phyloP scores from a whole-genome alignment of 2,888 invertebrate genomes.

The Yponomeuta cagnagella region DNA sequence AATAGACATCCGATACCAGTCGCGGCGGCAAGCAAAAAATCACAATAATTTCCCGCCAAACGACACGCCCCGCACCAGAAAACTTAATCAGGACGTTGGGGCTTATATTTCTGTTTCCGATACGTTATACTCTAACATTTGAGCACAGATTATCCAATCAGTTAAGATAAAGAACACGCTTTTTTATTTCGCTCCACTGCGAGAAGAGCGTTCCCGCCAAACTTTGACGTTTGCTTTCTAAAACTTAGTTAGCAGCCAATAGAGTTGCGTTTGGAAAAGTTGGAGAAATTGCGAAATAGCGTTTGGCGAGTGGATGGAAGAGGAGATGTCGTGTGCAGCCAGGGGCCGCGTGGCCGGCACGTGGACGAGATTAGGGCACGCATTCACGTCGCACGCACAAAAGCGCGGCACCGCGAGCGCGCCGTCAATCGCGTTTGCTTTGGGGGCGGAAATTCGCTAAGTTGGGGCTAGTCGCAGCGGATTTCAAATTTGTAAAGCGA shows the following conservation, averaged over 20 bases:
- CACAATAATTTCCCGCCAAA: slow-evolving; percentile 63
- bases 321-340: slow-evolving; percentile 64
- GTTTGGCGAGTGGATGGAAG: slow-evolving; percentile 41
- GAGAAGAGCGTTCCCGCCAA: slow-evolving; percentile 39
- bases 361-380: slow-evolving; percentile 66
- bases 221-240: slow-evolving; percentile 36
- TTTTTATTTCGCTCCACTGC: slow-evolving; percentile 45
- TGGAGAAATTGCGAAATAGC: slow-evolving; percentile 24
- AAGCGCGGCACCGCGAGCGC: slow-evolving; percentile 54
- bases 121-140: slow-evolving; percentile 70
- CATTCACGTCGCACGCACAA: slow-evolving; percentile 68
- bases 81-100: slow-evolving; percentile 67
- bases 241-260: slow-evolving; percentile 29
- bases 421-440: slow-evolving; percentile 66
- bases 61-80: slow-evolving; percentile 55
- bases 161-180: slow-evolving; percentile 75
- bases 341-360: slow-evolving; percentile 60
- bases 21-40: slow-evolving; percentile 50
- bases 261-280: slow-evolving; percentile 34
- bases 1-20: slow-evolving; percentile 57
- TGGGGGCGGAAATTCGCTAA: slow-evolving; percentile 66
- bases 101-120: slow-evolving; percentile 72
- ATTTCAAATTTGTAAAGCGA: slow-evolving; percentile 70
- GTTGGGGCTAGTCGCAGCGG: slow-evolving; percentile 69
- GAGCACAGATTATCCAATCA: slow-evolving; percentile 76